phyloP scores from a whole-genome alignment of 2,888 invertebrate genomes.

The Odontocerum albicorne region DNA sequence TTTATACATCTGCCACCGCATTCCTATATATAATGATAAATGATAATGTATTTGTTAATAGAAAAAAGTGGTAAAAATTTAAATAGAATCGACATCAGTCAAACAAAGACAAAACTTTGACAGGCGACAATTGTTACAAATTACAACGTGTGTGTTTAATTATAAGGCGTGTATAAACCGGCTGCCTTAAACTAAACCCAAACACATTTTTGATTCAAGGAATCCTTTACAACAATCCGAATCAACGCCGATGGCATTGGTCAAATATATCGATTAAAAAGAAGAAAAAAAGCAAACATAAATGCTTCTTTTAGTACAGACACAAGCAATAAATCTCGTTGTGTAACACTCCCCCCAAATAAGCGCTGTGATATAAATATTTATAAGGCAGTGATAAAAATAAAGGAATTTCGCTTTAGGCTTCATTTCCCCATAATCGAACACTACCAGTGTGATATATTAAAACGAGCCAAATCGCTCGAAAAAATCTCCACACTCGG shows the following conservation, averaged over 20 bases:
- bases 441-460: constrained; percentile 33
- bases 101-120: constrained; percentile 4
- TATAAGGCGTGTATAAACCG: constrained; percentile 21
- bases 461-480: constrained; percentile 16
- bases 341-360: constrained; percentile 26
- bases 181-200: constrained; percentile 22
- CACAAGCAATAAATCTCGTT: constrained; percentile 21
- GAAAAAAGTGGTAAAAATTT: background rate
- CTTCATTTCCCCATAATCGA: constrained; percentile 35
- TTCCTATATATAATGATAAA: background rate
- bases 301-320: constrained; percentile 24
- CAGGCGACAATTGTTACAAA: constrained; percentile 23
- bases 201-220: constrained; percentile 30
- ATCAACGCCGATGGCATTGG: constrained; percentile 16
- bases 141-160: constrained; percentile 20
- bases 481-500: constrained; percentile 1
- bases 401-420: constrained; percentile 33
- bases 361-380: constrained; percentile 34
- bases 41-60: background rate
- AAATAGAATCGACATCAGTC: constrained; percentile 1
- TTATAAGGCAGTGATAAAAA: constrained; percentile 33
- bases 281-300: constrained; percentile 22
- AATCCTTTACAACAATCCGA: constrained; percentile 32
- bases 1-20: no score
- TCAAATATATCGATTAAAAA: constrained; percentile 23